These are phyloP conservation scores for Pelmatolapia mariae DNA, from an alignment of 2,113 vertebrate genomes.

Conservation along the genomic window DNA sequence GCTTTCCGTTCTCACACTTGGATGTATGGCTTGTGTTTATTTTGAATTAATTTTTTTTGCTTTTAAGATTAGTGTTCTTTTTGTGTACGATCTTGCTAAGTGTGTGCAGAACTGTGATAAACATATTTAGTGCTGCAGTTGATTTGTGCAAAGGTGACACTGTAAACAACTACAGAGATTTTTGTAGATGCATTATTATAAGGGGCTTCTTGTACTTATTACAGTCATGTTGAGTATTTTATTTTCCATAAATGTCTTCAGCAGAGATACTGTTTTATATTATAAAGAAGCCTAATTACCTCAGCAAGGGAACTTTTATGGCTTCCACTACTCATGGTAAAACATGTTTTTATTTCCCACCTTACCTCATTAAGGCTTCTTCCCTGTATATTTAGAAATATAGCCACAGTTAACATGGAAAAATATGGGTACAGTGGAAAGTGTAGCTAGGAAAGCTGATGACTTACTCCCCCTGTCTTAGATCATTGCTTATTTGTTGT, in stretches of 20 bases:
- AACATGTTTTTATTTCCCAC: neutral
- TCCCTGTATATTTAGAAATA: neutral
- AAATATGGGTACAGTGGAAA: neutral
- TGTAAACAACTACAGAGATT: neutral
- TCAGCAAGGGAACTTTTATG: neutral
- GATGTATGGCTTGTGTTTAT: neutral
- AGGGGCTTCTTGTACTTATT: neutral
- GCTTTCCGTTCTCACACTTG: neutral
- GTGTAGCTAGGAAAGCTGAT: neutral
- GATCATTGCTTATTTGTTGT: neutral
- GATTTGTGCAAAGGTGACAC: neutral
- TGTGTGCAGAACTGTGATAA: neutral
- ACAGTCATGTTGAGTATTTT: neutral
- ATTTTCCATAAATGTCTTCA: neutral
- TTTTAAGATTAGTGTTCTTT: neutral
- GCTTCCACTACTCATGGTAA: constrained; percentile 1
- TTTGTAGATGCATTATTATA: neutral
- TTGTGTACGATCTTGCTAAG: neutral
- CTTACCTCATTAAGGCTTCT: constrained; percentile 23
- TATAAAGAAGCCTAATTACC: constrained; percentile 8
- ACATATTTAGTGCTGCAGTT: neutral
- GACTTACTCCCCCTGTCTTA: neutral
- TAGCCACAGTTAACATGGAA: neutral
- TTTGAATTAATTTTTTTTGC: neutral
- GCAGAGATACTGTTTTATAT: neutral